Base-by-base conservation (phyloP, 1,140 invertebrate species). In the Drosophila arawakana region DNA sequence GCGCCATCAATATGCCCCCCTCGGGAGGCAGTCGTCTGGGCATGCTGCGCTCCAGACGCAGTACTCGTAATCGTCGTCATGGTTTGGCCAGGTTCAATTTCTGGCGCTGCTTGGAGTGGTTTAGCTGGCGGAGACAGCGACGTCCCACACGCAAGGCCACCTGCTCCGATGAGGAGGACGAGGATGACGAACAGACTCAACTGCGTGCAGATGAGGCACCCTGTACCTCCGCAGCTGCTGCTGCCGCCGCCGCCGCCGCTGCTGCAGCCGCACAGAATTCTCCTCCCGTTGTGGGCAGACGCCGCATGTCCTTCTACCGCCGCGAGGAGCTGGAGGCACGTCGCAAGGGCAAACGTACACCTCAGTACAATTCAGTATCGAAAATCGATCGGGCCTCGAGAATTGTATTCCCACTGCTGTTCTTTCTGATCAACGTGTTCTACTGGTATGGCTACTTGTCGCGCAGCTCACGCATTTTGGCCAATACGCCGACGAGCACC, bases 371-470 rank as follows among this genome's bases (percentile, higher is more conserved):
- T 90, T 96, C 96, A 6, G 96, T 97, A 2, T 97, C 96, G 18
- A 96, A 96, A 92, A 96, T 97, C 49, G 96, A 97, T 92, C 93
- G 95, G 8, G 94, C 95, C 9, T 96, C 96, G 15, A 92, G 96
- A 11, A 93, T 96, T 30, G 94, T 96, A 30, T 97, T 97, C 90
- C 96, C 96, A 1, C 73, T 97, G 41, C 93, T 96, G 35, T 97
- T 97, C 82, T 90, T 97, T 3, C 93, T 95, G 18, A 96, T 97
- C 63, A 97, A 97, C 91, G 91, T 96, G 47, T 95, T 96, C 92
- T 97, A 97, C 84, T 97, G 96, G 96, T 96, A 95, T 78, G 94
- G 94, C 1, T 97, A 96, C 85, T 92, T 96, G 30, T 94, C 95
- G 52, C 93, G 95, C 61, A 95, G 95, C 80, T 94, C 95, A 71